Evolutionary conservation across 2,888 invertebrate genomes (phyloP).

Genomic region (Erynnis tages): DNA sequence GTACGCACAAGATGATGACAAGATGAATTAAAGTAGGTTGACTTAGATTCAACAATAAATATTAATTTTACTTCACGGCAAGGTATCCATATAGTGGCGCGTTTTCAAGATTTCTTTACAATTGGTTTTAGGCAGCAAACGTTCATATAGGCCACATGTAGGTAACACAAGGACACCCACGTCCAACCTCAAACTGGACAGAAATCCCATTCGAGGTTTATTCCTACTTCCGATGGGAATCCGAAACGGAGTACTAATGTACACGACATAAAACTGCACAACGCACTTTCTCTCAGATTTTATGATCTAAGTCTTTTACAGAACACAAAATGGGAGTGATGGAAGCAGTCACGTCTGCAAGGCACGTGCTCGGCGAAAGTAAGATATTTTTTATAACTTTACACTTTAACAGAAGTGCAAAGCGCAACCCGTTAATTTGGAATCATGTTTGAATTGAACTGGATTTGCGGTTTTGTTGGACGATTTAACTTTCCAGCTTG

Average conservation of each 20-base stretch:
- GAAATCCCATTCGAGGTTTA: too few species aligned
- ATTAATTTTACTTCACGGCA: too few species aligned
- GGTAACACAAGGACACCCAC: too few species aligned
- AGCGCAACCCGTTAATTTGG: constrained; percentile 10
- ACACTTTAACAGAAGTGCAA: constrained; percentile 20
- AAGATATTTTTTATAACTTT: constrained; percentile 27
- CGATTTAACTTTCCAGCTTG: background rate
- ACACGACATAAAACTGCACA: background rate
- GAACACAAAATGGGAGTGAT: constrained; percentile 42
- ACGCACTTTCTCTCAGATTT: background rate
- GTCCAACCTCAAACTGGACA: too few species aligned
- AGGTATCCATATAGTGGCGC: too few species aligned
- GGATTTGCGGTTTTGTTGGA: constrained; percentile 1
- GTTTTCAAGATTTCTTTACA: too few species aligned
- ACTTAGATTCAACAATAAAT: too few species aligned
- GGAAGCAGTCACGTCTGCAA: constrained; percentile 42
- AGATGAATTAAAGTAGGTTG: too few species aligned
- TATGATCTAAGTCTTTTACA: constrained; percentile 30
- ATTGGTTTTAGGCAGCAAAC: too few species aligned
- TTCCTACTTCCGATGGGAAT: too few species aligned
- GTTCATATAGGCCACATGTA: too few species aligned
- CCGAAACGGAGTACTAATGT: background rate
- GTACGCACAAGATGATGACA: too few species aligned
- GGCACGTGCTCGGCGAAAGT: constrained; percentile 57
- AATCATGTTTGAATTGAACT: constrained; percentile 1